Evolutionary conservation across 2,888 invertebrate species (phyloP), one percentile per base, ranked within the genome.

Genomic region (Sycophila texana): DNA sequence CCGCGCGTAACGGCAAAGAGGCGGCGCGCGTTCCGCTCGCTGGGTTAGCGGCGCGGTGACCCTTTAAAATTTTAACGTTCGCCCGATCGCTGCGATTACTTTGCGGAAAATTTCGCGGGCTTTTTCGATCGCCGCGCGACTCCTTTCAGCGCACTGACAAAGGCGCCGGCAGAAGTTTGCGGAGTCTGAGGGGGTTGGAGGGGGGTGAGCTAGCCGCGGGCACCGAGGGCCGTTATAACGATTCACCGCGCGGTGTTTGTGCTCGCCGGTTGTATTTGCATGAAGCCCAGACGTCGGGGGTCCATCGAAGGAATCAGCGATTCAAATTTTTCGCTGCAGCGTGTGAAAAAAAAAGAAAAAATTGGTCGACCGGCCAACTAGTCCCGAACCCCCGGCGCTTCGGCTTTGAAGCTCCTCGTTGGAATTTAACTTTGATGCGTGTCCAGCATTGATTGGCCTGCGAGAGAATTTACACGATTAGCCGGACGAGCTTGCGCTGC

Each of bases 41-140:
- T 3, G 47, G 12, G 18, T 13, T 51, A 53, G 63, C 63, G 3
- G 57, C 57, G 39, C 53, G 68, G 60, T 68, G 68, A 68, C 75
- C 61, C 61, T 68, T 75, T 75, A 68, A 68, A 75, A 75, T 75
- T 39, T 75, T 61, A 75, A 39, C 20, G 39, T 1, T 53, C 39
- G 3, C 55, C 16, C 65, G 39, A n/a, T 30, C 18, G 58, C 58
- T 10, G 20, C 47, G 39, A 63, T 63, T 39, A 63, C 39, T 39
- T 39, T 39, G 39, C 39, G 10, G 39, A 39, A 39, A 39, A 39
- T 39, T 39, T 39, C 39, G 39, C 39, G 39, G 39, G 39, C 7
- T 39, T 39, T 39, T 10, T 5, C 68, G 57, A 70, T 70, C 53
- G 39, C 39, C 71, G 10, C 71, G 10, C 58, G 4, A 58, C 67